phyloP scores from a whole-genome alignment of 2,113 vertebrate genomes.

The Pachypanchax playfairii region DNA sequence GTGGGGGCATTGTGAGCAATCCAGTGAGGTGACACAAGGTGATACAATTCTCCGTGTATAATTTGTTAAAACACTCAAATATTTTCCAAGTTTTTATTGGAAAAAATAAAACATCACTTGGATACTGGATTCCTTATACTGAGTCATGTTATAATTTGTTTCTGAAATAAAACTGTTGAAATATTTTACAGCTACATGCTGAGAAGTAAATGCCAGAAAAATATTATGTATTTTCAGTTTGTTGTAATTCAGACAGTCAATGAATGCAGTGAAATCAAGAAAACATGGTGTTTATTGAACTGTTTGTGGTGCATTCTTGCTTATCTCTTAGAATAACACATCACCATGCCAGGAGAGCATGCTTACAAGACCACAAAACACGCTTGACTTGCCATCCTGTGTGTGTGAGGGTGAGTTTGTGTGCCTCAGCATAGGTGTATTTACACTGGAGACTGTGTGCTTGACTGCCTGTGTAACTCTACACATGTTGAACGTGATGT shows the following conservation, averaged over 20 bases:
- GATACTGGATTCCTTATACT: too few relatives aligned
- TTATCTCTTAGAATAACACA: constrained; percentile 48
- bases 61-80: too few relatives aligned
- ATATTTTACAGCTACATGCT: constrained; percentile 1
- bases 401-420: not conserved
- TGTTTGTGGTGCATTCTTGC: constrained; percentile 28
- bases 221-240: constrained; percentile 2
- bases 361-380: constrained; percentile 53
- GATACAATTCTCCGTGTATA: too few relatives aligned
- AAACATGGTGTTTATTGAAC: constrained; percentile 54
- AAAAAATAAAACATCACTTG: too few relatives aligned
- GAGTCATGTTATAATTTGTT: too few relatives aligned
- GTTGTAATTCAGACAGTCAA: constrained; percentile 6
- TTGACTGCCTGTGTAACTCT: constrained; percentile 59
- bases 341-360: constrained; percentile 42
- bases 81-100: too few relatives aligned
- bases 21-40: too few relatives aligned
- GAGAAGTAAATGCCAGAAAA: not conserved
- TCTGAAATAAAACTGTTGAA: not conserved
- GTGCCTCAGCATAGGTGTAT: constrained; percentile 32
- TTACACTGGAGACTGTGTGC: constrained; percentile 44
- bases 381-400: constrained; percentile 30
- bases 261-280: constrained; percentile 31
- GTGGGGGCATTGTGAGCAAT: too few relatives aligned
- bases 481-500: constrained; percentile 52